phyloP scores from a whole-genome alignment of 2,888 invertebrate species.

The Plutella xylostella region DNA sequence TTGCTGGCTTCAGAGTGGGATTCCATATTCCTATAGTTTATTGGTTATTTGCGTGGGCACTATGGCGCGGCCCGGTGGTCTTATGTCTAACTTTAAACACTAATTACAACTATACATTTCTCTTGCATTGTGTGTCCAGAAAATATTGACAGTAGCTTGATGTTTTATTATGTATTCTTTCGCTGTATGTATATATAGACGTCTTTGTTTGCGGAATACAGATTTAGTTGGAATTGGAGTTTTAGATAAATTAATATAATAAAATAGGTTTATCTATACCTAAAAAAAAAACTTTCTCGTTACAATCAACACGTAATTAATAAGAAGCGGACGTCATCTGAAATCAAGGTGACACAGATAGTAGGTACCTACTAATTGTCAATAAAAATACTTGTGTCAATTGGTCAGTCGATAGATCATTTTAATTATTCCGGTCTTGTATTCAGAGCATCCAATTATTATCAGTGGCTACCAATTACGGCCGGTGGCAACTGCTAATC shows the following conservation, averaged over 20 bases:
- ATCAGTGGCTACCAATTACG: conserved; percentile 46
- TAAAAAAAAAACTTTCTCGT: too few species aligned
- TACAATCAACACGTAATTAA: too few species aligned
- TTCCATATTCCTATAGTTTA: conserved; percentile 59
- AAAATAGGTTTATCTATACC: too few species aligned
- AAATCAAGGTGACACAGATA: conserved; percentile 8
- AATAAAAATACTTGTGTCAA: conserved; percentile 26
- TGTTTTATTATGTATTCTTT: too few species aligned
- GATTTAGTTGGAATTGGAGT: too few species aligned
- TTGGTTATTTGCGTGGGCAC: conserved; percentile 50
- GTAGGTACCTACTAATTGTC: conserved; percentile 11
- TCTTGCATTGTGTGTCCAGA: too few species aligned
- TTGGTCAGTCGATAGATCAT: conserved; percentile 27
- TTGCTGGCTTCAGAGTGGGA: conserved; percentile 58
- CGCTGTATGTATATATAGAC: too few species aligned
- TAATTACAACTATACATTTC: too few species aligned
- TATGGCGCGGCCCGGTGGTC: conserved; percentile 37
- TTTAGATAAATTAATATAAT: too few species aligned
- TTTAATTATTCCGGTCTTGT: conserved; percentile 59
- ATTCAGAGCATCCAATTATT: conserved; percentile 48
- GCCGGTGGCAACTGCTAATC: conserved; percentile 23
- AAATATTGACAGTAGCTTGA: too few species aligned
- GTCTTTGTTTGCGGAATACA: too few species aligned
- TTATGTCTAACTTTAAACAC: conserved; percentile 20
- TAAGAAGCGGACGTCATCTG: background rate